Evolutionary conservation across 2,113 vertebrate species (phyloP), one percentile per base, ranked within the genome.

Genomic region (Burhinus bistriatus): DNA sequence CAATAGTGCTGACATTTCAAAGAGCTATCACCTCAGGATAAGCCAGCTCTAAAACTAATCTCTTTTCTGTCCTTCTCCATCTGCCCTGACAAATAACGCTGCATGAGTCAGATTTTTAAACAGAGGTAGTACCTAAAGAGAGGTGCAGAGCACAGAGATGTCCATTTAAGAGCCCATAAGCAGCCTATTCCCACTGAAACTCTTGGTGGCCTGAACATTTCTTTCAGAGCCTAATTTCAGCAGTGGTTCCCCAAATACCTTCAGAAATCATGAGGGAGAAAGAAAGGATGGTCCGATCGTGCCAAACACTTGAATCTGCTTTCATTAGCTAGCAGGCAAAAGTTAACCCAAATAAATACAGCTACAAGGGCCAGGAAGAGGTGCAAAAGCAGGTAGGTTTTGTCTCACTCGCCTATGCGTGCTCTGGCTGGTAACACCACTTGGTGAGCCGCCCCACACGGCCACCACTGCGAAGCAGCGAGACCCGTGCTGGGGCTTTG

Each of bases 21-120:
- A 89, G 92, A 84, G 92, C 89, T 93, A 95, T 86, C 92, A 95
- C 92, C 92, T 90, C 95, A 89, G 95, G 94, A 96, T 93, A 95
- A 96, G 89, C 69, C 80, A 89, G 80, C 80, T 96, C 76, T 92
- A 84, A 92, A 97, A 97, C 89, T 93, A 96, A 95, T 96, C 96
- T 97, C 83, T 87, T 89, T 93, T 91, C 92, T 85, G 92, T 94
- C 91, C 92, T 95, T 91, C 90, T 91, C 65, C 77, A 69, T 93
- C 81, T 91, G 62, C 89, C 66, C 80, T 91, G 65, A 92, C 86
- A 96, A 96, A 97, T 89, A 90, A 82, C 84, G 80, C 95, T 76
- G 79, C 72, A 57, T 87, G 83, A 97, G 65, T 83, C 83, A 87
- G 83, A 79, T 79, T 95, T 93, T 95, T 95, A 95, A 97, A 71